Base-by-base conservation (phyloP, 1,140 invertebrate genomes). In the Ceratina australensis region DNA sequence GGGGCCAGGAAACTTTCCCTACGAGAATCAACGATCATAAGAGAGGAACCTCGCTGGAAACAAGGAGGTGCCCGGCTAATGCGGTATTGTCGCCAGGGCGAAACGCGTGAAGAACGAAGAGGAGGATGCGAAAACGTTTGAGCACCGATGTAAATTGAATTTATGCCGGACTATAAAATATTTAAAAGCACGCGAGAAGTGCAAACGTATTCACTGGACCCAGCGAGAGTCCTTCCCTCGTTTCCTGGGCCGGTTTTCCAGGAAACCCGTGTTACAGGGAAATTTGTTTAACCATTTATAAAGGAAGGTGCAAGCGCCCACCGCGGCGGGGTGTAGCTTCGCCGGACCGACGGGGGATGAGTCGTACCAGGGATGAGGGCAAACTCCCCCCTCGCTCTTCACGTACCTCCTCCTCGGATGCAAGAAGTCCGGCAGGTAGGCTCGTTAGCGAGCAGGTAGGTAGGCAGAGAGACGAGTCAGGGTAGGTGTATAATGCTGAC, bases 391-490 rank as follows among this genome's bases (percentile, higher is more conserved):
- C 52, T 54, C 24, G n/a, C 78, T 78, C 74, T 78, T 72, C 83
- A 67, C 66, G 81, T 59, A 65, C 84, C 82, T 78, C 74, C 85
- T 89, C 80, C 83, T 78, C 82, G 86, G 88, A 91, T 90, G 84
- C 85, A 90, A 91, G 89, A 90, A 91, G 89, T 89, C 88, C 87
- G 89, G 89, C 90, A 92, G 90, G 90, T 91, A 92, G 89, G 88
- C 90, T 91, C 89, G 90, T 91, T 92, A 91, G 90, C 89, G 87
- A 90, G 86, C 89, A 92, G 90, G 91, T 91, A 92, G 89, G 84
- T 87, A 88, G 89, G 84, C 10, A 42, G 33, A 87, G 86, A 85
- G 79, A 79, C 78, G 79, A 83, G 77, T 67, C 77, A 86, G 82
- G 86, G 83, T 91, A 90, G 86, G 87, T 90, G 87, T 89, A 89